A percentile compares a stretch with the other conserved stretches of the same genome.
phyloP scores from a whole-genome alignment of 2,888 invertebrate genomes.

The Plebejus argus region DNA sequence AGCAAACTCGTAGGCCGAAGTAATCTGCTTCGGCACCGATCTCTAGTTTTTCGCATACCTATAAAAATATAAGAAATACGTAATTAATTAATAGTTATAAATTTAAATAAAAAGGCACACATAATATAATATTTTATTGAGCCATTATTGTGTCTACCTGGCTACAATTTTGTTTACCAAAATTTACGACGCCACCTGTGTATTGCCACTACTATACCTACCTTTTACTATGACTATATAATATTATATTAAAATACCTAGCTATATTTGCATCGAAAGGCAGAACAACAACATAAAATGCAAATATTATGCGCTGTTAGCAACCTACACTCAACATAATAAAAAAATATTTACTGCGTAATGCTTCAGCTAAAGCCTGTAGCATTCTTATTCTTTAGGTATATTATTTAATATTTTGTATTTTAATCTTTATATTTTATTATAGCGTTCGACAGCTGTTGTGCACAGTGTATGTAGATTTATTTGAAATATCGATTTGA shows the following conservation, averaged over 20 bases:
- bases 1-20: slow-evolving; percentile 88
- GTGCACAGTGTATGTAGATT: not conserved
- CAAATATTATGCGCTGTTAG: not conserved
- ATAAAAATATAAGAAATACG: slow-evolving; percentile 50
- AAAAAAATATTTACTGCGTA: not conserved
- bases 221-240: no score
- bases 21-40: slow-evolving; percentile 93
- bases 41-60: slow-evolving; percentile 92
- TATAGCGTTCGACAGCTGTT: not conserved
- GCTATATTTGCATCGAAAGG: slow-evolving; percentile 3
- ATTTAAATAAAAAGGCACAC: no score
- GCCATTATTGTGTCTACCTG: not conserved
- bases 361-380: not conserved
- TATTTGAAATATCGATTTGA: slow-evolving; percentile 1
- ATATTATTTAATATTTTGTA: no score
- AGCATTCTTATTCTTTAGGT: not conserved
- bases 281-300: not conserved
- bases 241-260: slow-evolving; percentile 18
- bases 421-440: no score
- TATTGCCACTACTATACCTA: no score
- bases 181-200: not conserved
- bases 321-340: not conserved
- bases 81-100: not conserved
- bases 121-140: no score
- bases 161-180: not conserved